Conservation (phyloP, 2,797 vertebrate genomes). For the Eospalax fontanierii region DNA sequence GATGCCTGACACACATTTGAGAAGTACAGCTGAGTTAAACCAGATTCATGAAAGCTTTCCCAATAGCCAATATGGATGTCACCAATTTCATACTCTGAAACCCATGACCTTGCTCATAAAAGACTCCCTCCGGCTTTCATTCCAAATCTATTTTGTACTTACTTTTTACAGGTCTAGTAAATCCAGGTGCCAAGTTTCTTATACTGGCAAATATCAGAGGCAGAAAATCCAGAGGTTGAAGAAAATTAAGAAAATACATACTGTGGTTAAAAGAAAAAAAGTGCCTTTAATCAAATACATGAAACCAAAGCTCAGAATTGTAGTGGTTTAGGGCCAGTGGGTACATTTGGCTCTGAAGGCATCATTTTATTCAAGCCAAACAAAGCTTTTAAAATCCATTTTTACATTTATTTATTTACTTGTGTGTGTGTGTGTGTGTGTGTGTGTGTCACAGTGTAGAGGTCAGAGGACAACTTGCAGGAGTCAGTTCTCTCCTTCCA, state of each 20-base stretch:
- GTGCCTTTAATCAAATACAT: not conserved
- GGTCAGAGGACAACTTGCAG: not conserved
- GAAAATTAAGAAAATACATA: not conserved
- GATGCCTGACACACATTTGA: not conserved
- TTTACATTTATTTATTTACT: not conserved
- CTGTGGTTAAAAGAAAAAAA: not conserved
- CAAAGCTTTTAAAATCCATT: not conserved
- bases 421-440: not conserved
- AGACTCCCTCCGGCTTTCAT: not conserved
- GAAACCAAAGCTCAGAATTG: not conserved
- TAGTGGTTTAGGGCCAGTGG: not conserved
- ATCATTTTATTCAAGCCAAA: not conserved
- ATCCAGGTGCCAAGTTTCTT: conserved; percentile 30
- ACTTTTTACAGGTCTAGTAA: conserved; percentile 28
- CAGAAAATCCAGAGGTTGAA: not conserved
- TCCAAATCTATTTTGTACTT: conserved; percentile 56
- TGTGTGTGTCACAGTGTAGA: not conserved
- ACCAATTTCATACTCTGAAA: conserved; percentile 65
- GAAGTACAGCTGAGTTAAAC: not conserved
- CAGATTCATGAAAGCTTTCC: conserved; percentile 43
- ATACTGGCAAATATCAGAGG: not conserved
- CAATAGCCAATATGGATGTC: conserved; percentile 46
- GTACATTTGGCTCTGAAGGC: not conserved
- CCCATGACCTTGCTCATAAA: conserved; percentile 39
- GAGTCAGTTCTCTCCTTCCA: not conserved